Percentiles rank a stretch among this genome's conserved stretches.
These are phyloP conservation scores for Netelia fuscicornis DNA, from an alignment of 2,888 invertebrate genomes.

Conservation along the genomic window DNA sequence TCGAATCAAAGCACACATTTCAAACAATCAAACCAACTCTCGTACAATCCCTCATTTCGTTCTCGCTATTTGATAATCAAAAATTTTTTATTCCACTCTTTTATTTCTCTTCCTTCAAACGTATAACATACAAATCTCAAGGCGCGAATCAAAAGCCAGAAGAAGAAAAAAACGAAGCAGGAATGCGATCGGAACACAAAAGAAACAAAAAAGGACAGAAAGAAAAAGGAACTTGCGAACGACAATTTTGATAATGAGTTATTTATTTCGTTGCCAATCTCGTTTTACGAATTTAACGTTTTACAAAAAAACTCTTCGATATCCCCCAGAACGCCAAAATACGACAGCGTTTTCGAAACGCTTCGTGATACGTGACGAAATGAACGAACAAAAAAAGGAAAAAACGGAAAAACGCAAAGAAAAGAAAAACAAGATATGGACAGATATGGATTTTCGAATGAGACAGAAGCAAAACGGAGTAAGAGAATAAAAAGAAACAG, in stretches of 20 bases:
- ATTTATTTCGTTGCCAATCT: not conserved
- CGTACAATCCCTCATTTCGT: conserved; percentile 38
- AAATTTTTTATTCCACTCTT: not conserved
- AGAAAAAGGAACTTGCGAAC: not conserved
- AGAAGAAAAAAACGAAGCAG: not conserved
- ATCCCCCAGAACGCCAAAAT: not conserved
- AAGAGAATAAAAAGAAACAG: conserved; percentile 8
- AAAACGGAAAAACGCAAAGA: not conserved
- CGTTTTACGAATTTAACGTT: conserved; percentile 21
- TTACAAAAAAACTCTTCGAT: conserved; percentile 15
- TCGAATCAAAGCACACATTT: conserved; percentile 29
- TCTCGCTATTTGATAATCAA: conserved; percentile 18
- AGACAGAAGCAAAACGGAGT: not conserved
- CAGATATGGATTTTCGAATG: conserved; percentile 13
- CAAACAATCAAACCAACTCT: conserved; percentile 28
- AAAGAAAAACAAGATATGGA: not conserved
- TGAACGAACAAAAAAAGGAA: not conserved
- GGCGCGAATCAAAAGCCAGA: conserved; percentile 3
- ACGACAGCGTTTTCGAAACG: not conserved
- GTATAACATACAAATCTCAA: not conserved
- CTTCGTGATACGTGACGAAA: not conserved
- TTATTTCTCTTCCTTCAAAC: conserved; percentile 2
- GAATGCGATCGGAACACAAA: not conserved
- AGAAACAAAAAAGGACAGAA: conserved; percentile 14
- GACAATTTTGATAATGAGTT: conserved; percentile 41